Conservation (phyloP, 2,888 invertebrate genomes). For the Chironomus riparius region DNA sequence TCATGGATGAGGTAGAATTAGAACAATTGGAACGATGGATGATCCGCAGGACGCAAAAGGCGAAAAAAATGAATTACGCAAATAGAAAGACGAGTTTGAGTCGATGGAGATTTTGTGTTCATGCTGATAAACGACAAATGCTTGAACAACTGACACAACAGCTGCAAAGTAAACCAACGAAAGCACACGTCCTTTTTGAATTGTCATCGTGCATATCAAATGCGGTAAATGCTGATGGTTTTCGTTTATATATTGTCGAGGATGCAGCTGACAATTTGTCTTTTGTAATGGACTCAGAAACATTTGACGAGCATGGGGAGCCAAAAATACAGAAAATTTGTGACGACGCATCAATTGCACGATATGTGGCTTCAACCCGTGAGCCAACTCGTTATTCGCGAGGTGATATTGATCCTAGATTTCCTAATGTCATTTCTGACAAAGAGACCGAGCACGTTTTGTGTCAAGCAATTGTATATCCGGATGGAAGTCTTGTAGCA, state of each 20-base stretch:
- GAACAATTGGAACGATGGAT: slow-evolving; percentile 60
- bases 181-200: slow-evolving; percentile 57
- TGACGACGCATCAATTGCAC: slow-evolving; percentile 26
- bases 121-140: slow-evolving; percentile 56
- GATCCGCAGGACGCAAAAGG: slow-evolving; percentile 46
- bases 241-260: slow-evolving; percentile 51
- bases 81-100: slow-evolving; percentile 49
- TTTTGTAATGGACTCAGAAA: slow-evolving; percentile 32
- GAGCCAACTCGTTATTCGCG: slow-evolving; percentile 44
- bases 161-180: slow-evolving; percentile 51
- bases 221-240: slow-evolving; percentile 58
- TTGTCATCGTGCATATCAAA: slow-evolving; percentile 55
- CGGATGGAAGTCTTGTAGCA: slow-evolving; percentile 46
- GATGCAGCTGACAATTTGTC: slow-evolving; percentile 38
- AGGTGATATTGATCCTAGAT: slow-evolving; percentile 44
- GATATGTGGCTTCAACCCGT: slow-evolving; percentile 43
- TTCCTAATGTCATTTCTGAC: slow-evolving; percentile 43
- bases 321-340: slow-evolving; percentile 34
- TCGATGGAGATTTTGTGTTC: slow-evolving; percentile 50
- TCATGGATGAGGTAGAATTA: slow-evolving; percentile 52
- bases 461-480: slow-evolving; percentile 55
- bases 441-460: slow-evolving; percentile 44
- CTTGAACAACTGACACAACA: slow-evolving; percentile 52
- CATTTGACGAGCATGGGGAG: slow-evolving; percentile 34
- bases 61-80: slow-evolving; percentile 40